These are phyloP conservation scores for Pyrochroa serraticornis DNA, from an alignment of 2,888 invertebrate species.

Conservation along the genomic window DNA sequence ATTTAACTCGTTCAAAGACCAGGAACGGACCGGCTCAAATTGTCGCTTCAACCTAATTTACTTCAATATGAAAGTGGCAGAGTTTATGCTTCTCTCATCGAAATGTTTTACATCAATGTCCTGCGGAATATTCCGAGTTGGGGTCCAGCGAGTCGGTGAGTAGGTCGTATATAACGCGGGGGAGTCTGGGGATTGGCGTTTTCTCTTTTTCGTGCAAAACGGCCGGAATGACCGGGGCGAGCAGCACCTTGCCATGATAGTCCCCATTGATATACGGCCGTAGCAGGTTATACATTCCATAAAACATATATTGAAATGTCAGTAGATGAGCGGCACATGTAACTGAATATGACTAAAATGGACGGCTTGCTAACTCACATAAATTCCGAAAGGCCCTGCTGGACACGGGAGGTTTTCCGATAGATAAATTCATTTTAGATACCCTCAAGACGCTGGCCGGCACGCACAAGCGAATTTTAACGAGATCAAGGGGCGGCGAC, in stretches of 20 bases:
- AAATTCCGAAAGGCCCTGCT: constrained; percentile 35
- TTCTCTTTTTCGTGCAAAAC: constrained; percentile 30
- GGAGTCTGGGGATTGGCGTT: constrained; percentile 36
- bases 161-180: constrained; percentile 38
- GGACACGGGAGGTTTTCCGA: constrained; percentile 20
- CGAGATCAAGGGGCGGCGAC: neutral
- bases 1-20: constrained; percentile 10
- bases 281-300: constrained; percentile 57
- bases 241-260: constrained; percentile 58
- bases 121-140: constrained; percentile 34
- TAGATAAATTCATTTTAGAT: constrained; percentile 29
- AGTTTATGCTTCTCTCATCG: constrained; percentile 28
- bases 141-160: constrained; percentile 20
- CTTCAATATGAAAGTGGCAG: constrained; percentile 33
- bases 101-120: constrained; percentile 41
- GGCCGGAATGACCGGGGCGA: constrained; percentile 39
- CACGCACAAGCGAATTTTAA: constrained; percentile 2
- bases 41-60: too few relatives aligned
- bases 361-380: constrained; percentile 39
- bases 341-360: constrained; percentile 50
- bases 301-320: constrained; percentile 58
- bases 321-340: constrained; percentile 48
- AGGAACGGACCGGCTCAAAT: too few relatives aligned
- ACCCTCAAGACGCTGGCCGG: neutral
- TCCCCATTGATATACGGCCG: constrained; percentile 56